phyloP scores from a whole-genome alignment of 2,113 vertebrate species.

The Salvelinus sp. region DNA sequence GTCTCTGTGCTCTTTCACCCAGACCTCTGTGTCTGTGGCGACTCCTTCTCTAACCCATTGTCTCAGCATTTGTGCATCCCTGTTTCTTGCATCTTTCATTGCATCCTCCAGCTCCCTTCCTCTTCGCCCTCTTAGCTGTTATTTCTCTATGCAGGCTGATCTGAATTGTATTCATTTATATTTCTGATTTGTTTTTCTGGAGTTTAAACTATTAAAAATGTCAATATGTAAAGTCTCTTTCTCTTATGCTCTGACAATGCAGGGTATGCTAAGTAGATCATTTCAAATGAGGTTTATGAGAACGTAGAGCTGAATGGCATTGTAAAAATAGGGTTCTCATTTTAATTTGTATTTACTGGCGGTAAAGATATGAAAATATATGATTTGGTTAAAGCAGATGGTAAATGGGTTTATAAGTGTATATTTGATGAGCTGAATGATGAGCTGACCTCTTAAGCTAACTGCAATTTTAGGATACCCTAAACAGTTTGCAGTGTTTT shows the following conservation, averaged over 20 bases:
- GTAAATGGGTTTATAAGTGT: background rate
- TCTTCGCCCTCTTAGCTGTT: background rate
- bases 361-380: slow-evolving; percentile 5
- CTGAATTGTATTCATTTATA: too few species aligned
- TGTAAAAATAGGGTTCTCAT: background rate
- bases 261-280: too few species aligned
- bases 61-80: background rate
- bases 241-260: too few species aligned
- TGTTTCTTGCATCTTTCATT: background rate
- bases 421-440: too few species aligned
- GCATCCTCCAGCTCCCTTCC: background rate
- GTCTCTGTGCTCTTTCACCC: background rate
- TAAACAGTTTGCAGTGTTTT: slow-evolving; percentile 44
- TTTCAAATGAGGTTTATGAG: too few species aligned
- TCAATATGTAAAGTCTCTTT: too few species aligned
- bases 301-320: background rate
- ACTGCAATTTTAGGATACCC: slow-evolving; percentile 58
- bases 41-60: background rate
- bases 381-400: slow-evolving; percentile 8
- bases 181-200: too few species aligned
- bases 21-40: background rate
- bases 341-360: background rate
- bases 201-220: too few species aligned
- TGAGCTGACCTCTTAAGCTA: slow-evolving; percentile 45
- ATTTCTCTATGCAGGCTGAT: background rate